Percentiles rank a stretch among this genome's conserved stretches.
Evolutionary conservation across 2,888 invertebrate species (phyloP).

Genomic region (Cecidostiba fungosa): DNA sequence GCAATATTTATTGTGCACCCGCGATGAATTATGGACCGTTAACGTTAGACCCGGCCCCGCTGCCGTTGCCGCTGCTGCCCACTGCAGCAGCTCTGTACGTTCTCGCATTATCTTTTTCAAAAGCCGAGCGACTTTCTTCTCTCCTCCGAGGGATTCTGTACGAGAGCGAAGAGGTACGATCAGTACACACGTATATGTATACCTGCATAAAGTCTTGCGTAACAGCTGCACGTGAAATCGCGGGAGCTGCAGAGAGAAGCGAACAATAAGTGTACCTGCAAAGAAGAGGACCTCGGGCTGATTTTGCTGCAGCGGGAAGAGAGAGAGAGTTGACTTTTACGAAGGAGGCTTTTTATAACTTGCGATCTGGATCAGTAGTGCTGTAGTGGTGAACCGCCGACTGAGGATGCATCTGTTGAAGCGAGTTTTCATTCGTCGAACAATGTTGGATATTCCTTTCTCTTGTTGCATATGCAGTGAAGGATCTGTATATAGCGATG

Average conservation of each 20-base stretch:
- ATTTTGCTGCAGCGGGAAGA: neutral
- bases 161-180: neutral
- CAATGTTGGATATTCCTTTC: neutral
- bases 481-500: neutral
- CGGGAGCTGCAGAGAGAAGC: neutral
- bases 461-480: neutral
- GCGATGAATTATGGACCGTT: slow-evolving; percentile 75
- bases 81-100: neutral
- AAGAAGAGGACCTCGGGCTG: neutral
- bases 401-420: neutral
- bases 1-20: slow-evolving; percentile 74
- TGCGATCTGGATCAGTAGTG: slow-evolving; percentile 6
- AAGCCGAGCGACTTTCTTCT: slow-evolving; percentile 5
- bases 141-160: neutral
- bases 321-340: slow-evolving; percentile 9
- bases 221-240: slow-evolving; percentile 6
- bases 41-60: slow-evolving; percentile 65
- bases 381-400: neutral
- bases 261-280: neutral
- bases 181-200: neutral
- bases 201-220: neutral
- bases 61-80: neutral
- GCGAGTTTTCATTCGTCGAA: neutral
- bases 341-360: slow-evolving; percentile 6
- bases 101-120: slow-evolving; percentile 18